Base-by-base conservation (phyloP, 2,797 vertebrate species). In the Meda fulgida region DNA sequence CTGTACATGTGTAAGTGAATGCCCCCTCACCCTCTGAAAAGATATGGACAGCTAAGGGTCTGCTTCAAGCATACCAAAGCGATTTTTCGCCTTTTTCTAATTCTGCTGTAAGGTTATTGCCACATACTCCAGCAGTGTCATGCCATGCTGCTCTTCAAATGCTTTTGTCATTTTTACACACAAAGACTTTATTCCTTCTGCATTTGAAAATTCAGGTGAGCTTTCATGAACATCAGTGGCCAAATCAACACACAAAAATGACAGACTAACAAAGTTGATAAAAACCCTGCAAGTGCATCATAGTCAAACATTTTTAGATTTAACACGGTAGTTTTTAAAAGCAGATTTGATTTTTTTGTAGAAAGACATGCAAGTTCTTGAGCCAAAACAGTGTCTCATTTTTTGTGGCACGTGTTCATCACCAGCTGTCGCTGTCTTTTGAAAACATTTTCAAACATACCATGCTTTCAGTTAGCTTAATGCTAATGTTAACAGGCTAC, bases 41-140 rank as follows among this genome's bases (percentile, higher is more conserved):
- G 60, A 84, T 83, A 83, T 55, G 81, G 72, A 84, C 72, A 77
- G 81, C 72, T 84, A 84, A 53, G 71, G 40, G 71, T 75, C 66
- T 55, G 48, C 31, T 79, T 43, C 70, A 65, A 48, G 55, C 40
- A 46, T 19, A 55, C n/a, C 67, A 69, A 76, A 58, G 34, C 48
- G 7, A 53, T 67, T 77, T 75, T 73, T 48, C 3, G 3, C 2
- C 80, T 82, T n/a, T 60, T 63, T 73, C 38, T 72, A 26, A 83
- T n/a, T 46, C 55, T 48, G 55, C 34, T 53, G 21, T 8, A 80
- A 51, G 63, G 46, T 48, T 48, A 16, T 46, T 46, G 43, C 36
- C 34, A 58, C 40, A 58, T 23, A 55, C 79, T 58, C 51, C 16
- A 23, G 31, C 18, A 43, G 16, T 7, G 36, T 70, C 66, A 6